A percentile compares a stretch with the other conserved stretches of the same genome.
These are phyloP conservation scores for Drosophila seclusa DNA, from an alignment of 2,888 invertebrate species.

Conservation along the genomic window DNA sequence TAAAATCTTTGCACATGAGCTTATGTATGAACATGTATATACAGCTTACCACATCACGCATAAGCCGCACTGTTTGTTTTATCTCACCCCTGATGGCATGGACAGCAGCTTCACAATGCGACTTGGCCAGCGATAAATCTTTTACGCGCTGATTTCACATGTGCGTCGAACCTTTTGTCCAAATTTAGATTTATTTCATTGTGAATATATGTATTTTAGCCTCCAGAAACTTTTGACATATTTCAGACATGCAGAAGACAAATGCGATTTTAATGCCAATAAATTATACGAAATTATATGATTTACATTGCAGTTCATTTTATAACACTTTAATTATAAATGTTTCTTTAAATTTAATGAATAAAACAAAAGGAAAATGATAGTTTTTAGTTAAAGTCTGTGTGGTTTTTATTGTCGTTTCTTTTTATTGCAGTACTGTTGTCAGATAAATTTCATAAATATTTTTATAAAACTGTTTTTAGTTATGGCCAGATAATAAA, in stretches of 20 bases:
- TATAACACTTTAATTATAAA: background rate
- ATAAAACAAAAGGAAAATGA: background rate
- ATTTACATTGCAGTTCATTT: conserved; percentile 22
- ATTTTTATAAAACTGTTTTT: conserved; percentile 45
- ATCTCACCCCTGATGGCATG: background rate
- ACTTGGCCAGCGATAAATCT: conserved; percentile 67
- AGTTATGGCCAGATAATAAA: conserved; percentile 62
- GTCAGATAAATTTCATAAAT: conserved; percentile 34
- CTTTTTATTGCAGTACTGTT: conserved; percentile 46
- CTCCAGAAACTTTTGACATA: conserved; percentile 63
- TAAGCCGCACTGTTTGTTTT: conserved; percentile 9
- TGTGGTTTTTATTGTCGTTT: conserved; percentile 4
- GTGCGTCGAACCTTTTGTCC: conserved; percentile 56
- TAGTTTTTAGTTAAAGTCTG: conserved; percentile 37
- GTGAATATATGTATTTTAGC: conserved; percentile 55
- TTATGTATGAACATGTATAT: conserved; percentile 7
- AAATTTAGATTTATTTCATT: conserved; percentile 73
- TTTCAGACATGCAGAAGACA: conserved; percentile 66
- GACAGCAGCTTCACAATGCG: conserved; percentile 38
- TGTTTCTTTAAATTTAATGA: background rate
- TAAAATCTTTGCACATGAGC: conserved; percentile 28
- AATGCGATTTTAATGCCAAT: conserved; percentile 68
- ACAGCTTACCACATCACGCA: background rate
- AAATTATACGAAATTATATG: conserved; percentile 40
- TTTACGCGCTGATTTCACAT: conserved; percentile 63